Evolutionary conservation across 2,888 invertebrate genomes (phyloP), one percentile per base, ranked within the genome.

Genomic region (Iphiclides podalirius): DNA sequence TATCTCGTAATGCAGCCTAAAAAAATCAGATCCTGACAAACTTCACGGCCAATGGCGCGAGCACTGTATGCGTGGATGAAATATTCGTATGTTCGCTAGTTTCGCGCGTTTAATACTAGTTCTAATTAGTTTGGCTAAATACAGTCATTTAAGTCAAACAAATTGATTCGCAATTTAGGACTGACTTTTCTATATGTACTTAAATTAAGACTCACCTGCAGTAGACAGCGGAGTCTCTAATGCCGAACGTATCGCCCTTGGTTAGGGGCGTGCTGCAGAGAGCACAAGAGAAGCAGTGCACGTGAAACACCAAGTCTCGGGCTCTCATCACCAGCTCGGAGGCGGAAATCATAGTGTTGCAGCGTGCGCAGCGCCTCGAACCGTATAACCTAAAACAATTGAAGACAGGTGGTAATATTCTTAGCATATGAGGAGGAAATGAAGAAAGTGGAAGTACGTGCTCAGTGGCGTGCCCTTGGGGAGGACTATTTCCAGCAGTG

Each of bases 241-340:
- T 95, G 59, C 97, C 97, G 87, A 97, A 98, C 67, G 96, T 96
- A 76, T 98, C 98, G 34, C 98, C 98, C 74, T 97, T 96, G 51
- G 94, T 95, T 52, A 98, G 90, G 2, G 95, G 94, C 28, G 94
- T 91, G 75, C 93, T 94, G 90, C 98, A 98, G 42, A 95, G 92
- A 35, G 94, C 94, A 79, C 98, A 98, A 38, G 95, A 95, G 90
- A 98, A 98, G 86, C 98, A 98, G 72, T 94, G 94, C 53, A 98
- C 94, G 89, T 98, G 98, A 90, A 96, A 98, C 63, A 98, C 96
- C 68, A 95, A 91, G 67, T 97, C 97, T 42, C 96, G 91, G 7
- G 97, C 98, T 46, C 97, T 90, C 98, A 98, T 98, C 76, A 98
- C 98, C 78, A 98, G 87, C 86, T 98, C 98, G 41, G 96, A 94